Evolutionary conservation across 92 coral and sea anemone genomes (phyloP), one percentile per base, ranked within the genome.

Genomic region (Phenganax subtilis): DNA sequence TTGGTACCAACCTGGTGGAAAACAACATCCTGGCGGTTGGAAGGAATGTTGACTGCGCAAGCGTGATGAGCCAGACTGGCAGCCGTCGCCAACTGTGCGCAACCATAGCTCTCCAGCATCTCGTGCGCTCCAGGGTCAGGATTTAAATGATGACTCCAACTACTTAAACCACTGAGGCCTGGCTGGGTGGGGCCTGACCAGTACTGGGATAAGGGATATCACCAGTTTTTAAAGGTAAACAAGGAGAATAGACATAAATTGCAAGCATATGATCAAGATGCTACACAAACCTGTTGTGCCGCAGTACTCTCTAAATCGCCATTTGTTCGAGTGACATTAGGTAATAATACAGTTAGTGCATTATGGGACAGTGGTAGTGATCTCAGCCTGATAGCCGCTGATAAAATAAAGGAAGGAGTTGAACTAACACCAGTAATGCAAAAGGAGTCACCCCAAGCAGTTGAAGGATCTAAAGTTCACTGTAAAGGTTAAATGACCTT

Each of bases 111-210:
- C 57, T 53, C 58, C 77, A 44, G 77, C 11, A 53, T 44, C 58
- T 9, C 77, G 77, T 44, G 56, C 56, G 12, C 57, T 72, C 77
- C 77, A 72, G 77, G 77, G 29, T 72, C 57, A 53, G 14, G 77
- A 72, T 9, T 4, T 4, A 6, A 28, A 31, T 20, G 77, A 72
- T 72, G 57, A 72, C 52, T 72, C 17, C 12, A 72, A 72, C 56
- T 60, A 60, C 52, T 60, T 60, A 60, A 60, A 60, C 66, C 17
- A 53, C 15, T 3, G 56, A 72, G 77, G 58, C 77, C 77, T 37
- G 77, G 77, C 77, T 72, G 77, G 77, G 77, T 44, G 56, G 77
- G 77, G 77, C 77, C 77, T 10, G 77, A 72, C 77, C 25, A 20
- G 25, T 20, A 20, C 25, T 20, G 25, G 25, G 25, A 20, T 20